These are phyloP conservation scores for Rousettus leschenaultii DNA, from an alignment of 2,113 vertebrate species.

Conservation along the genomic window DNA sequence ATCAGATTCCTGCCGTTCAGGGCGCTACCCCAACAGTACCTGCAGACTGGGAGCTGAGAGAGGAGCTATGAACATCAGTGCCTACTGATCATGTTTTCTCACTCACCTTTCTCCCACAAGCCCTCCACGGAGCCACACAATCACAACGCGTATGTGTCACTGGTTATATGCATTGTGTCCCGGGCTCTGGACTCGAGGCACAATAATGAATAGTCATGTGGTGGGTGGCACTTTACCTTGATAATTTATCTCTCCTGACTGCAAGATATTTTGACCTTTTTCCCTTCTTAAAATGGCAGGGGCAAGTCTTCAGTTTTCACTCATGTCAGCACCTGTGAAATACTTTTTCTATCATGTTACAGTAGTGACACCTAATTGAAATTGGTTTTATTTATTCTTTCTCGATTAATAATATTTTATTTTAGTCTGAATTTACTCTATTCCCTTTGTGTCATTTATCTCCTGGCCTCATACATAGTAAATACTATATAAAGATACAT, in stretches of 20 bases:
- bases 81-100: accelerated
- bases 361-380: neutral
- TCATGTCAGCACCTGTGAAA: neutral
- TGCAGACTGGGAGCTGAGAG: neutral
- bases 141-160: neutral
- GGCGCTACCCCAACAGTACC: accelerated
- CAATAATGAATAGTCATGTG: neutral
- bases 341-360: neutral
- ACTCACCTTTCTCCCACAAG: neutral
- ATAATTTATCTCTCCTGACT: neutral
- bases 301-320: neutral
- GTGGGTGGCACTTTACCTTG: neutral
- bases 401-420: neutral
- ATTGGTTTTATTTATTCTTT: neutral
- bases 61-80: accelerated
- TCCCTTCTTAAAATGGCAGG: neutral
- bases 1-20: neutral
- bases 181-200: neutral
- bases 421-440: neutral
- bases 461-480: neutral
- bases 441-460: neutral
- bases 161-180: neutral
- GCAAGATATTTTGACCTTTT: neutral
- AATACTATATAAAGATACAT: too few relatives aligned
- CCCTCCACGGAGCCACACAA: too few relatives aligned